Evolutionary conservation across 2,113 vertebrate species (phyloP), one percentile per base, ranked within the genome.

Genomic region (Cercocebus atys): DNA sequence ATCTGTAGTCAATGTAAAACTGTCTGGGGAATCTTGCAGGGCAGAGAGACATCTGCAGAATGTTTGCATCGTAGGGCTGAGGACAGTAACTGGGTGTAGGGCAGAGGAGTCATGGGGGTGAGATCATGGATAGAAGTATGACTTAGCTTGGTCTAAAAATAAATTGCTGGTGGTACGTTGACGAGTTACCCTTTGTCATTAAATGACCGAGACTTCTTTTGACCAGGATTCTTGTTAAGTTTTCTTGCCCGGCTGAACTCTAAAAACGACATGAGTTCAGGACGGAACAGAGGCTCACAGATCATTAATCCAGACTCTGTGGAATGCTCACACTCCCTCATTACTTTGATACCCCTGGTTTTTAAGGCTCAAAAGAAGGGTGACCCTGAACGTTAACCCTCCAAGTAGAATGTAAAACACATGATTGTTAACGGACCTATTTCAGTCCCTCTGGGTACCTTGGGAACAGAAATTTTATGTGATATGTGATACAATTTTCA

Each of bases 341-440:
- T 84, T 89, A 57, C 59, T 76, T 88, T 57, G 32, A 73, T 59
- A 83, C 5, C 89, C 87, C 61, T 59, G 73, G 52, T 78, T 91
- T 93, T 93, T 93, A 57, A 92, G 84, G 45, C 90, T 95, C 70
- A 88, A 73, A 61, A 82, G 94, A 52, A 95, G 13, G 3, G 32
- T 84, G 94, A 96, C 94, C 78, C 47, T 38, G 66, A 64, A 11
- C 13, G 6, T 85, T 91, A 91, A 78, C 66, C 78, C 96, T 93
- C 79, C 17, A 20, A n/a, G 59, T 91, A 25, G 73, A 83, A 79
- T 47, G 61, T 0, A 22, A 35, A 47, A 50, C 50, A 57, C n/a
- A 45, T 47, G 61, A 25, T 59, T 86, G 9, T 64, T 92, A 43
- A 40, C 6, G 30, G 87, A 78, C 50, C 73, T 45, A 64, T 84